A percentile compares a stretch with the other conserved stretches of the same genome.
Conservation (phyloP, 2,797 vertebrate species). For the Cirrhinus mrigala region DNA sequence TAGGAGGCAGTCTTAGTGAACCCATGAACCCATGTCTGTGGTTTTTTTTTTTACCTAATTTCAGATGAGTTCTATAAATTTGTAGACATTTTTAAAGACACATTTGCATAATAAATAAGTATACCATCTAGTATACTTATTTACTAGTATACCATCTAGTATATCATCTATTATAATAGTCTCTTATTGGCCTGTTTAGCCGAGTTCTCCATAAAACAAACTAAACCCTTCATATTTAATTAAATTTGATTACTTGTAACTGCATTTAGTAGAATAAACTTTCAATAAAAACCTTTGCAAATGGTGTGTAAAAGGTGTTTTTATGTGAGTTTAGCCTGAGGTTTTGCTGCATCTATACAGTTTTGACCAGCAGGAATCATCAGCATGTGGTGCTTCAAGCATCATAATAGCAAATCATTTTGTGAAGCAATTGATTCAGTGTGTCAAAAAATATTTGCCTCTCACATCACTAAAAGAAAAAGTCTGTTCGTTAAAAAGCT, state of each 20-base stretch:
- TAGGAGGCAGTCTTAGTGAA: background rate
- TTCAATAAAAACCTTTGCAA: background rate
- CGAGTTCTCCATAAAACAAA: background rate
- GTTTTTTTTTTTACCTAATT: background rate
- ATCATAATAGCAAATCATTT: background rate
- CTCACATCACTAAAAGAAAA: background rate
- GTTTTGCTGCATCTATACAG: background rate
- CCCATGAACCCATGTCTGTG: background rate
- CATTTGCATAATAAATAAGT: background rate
- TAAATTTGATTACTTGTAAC: background rate
- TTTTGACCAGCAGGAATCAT: background rate
- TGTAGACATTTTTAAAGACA: background rate
- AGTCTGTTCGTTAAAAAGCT: background rate
- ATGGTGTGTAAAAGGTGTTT: background rate
- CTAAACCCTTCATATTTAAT: background rate
- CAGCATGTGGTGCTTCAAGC: background rate
- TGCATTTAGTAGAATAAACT: background rate
- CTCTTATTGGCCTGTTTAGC: background rate
- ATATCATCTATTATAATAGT: no score
- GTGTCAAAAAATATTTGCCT: background rate
- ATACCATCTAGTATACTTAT: no score
- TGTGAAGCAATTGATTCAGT: background rate
- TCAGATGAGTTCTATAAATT: background rate
- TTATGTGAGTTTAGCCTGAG: background rate
- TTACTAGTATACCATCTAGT: no score